Base-by-base conservation (phyloP, 2,888 invertebrate genomes). In the Phymatocera aterrima region DNA sequence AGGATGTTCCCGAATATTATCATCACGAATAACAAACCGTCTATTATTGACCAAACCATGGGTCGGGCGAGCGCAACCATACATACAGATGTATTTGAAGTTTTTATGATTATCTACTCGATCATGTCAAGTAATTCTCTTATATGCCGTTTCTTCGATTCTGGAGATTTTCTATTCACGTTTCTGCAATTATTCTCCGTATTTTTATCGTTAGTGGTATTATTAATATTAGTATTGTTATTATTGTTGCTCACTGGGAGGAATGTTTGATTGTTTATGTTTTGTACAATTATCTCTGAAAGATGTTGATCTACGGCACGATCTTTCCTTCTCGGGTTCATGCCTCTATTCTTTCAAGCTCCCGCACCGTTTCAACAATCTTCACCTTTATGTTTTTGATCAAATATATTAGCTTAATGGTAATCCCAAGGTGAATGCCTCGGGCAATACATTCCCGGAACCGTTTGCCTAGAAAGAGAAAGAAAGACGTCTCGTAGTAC, bases 1-100 rank as follows among this genome's bases (percentile, higher is more conserved):
- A 96, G 92, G 48, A 94, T 92, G 90, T 96, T 96, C 34, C 96
- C 96, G 85, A 93, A 92, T 78, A 96, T 90, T 82, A 95, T 95
- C 79, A 93, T 91, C 78, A 94, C 84, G 90, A 95, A 93, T 68
- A 96, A 91, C 18, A 94, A 87, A 40, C 93, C 92, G 91, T 96
- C 95, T 78, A 94, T 90, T 83, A 93, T 91, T 84, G 94, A 92
- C 95, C 95, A 95, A n/a, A 89, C 83, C 10, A 83, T 60, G 65
- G 46, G 68, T 51, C 31, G 21, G n/a, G 1, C 15, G 43, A 34
- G 51, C 21, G n/a, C n/a, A n/a, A 28, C 21, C 48, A 72, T 51
- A 31, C 51, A 51, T 70, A 46, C 28, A 24, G 2, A 28, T 21
- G 46, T 65, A 3, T 24, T 57, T 65, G 24, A 77, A 28, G 15